Evolutionary conservation across 2,888 invertebrate species (phyloP), one percentile per base, ranked within the genome.

Genomic region (Itoplectis maculator): DNA sequence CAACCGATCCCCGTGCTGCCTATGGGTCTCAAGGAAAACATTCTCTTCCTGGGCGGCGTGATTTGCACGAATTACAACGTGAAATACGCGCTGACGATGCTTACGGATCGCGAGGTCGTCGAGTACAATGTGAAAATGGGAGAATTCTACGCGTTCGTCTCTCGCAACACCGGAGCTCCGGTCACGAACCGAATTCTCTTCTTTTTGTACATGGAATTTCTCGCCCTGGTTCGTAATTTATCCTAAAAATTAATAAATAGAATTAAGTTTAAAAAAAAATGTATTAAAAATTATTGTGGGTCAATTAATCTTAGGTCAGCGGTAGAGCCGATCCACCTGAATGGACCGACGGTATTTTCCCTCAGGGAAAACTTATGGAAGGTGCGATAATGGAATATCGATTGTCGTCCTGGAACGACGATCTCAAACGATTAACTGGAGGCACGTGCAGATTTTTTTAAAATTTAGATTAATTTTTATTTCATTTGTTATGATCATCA

Each of bases 341-440:
- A 88, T 95, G 95, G 95, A 94, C 94, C 2, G 93, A 93, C 84
- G 94, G 93, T 63, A 94, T 94, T 1, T 91, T 89, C 63, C 88
- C 89, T 0, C 93, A 94, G 77, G 94, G 94, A 91, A 93, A 93
- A 92, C 90, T 95, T 15, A 92, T 93, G 90, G 94, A 94, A 47
- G 91, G 94, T 8, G 94, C 94, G 0, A 91, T 93, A 78, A 82
- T 94, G 82, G 94, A 94, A 83, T 94, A 94, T 82, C 93, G 94
- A 11, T 93, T 94, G 91, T 94, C 94, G 93, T 94, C 94, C 85
- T 94, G 94, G 82, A 94, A 93, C 84, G 93, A 93, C 74, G 89
- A 93, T 49, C 90, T 94, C 75, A 92, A 93, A 86, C 93, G 93
- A 89, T 92, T 95, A 0, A 95, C 94, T 74, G 94, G 95, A 47